Evolutionary conservation across 1,140 invertebrate species (phyloP).

Genomic region (Eumeta japonica): DNA sequence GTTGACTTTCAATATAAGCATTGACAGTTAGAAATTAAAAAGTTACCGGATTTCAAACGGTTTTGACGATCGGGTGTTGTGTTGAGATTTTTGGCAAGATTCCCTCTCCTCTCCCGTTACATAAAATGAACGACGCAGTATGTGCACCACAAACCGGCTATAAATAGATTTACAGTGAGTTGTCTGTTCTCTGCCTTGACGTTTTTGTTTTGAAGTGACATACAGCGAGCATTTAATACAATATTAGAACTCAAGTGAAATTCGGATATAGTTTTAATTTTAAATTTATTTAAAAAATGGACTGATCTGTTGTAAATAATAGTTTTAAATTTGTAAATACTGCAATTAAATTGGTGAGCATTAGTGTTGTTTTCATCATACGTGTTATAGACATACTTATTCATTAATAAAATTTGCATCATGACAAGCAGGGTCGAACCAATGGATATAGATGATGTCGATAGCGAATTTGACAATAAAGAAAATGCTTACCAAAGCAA

Average conservation of each 20-base stretch:
- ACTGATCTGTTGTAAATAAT: no score
- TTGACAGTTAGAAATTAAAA: no score
- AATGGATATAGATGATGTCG: slow-evolving; percentile 37
- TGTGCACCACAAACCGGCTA: slow-evolving; percentile 43
- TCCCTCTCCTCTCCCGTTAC: slow-evolving; percentile 39
- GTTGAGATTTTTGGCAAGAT: slow-evolving; percentile 47
- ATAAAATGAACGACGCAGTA: slow-evolving; percentile 40
- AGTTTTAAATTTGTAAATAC: no score
- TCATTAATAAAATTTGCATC: slow-evolving; percentile 11
- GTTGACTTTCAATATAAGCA: no score
- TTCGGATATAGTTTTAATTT: no score
- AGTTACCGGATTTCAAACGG: slow-evolving; percentile 39
- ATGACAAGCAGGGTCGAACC: slow-evolving; percentile 45
- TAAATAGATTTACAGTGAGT: slow-evolving; percentile 54
- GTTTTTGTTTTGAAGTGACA: slow-evolving; percentile 54
- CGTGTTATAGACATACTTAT: no score
- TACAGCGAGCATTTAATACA: no score
- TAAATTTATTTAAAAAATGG: no score
- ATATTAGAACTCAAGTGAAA: slow-evolving; percentile 50
- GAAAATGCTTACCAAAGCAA: slow-evolving; percentile 42
- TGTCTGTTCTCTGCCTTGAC: slow-evolving; percentile 34
- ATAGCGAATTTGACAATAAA: slow-evolving; percentile 44
- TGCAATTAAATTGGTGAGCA: no score
- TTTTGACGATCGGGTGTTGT: slow-evolving; percentile 20
- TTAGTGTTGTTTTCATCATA: no score